Evolutionary conservation across 2,888 invertebrate genomes (phyloP).

Genomic region (Caenorhabditis doughertyi): DNA sequence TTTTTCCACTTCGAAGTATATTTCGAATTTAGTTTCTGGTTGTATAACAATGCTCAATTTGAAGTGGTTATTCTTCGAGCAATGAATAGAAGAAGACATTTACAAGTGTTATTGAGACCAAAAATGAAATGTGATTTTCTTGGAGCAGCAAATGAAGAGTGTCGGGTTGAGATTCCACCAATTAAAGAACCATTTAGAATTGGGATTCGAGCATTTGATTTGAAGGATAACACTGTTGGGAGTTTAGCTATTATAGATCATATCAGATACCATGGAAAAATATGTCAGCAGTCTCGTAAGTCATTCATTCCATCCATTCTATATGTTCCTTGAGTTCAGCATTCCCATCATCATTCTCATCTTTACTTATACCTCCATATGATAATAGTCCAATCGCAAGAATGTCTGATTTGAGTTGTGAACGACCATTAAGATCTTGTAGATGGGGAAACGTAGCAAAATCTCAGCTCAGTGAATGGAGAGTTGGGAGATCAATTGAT

Average conservation of each 20-base stretch:
- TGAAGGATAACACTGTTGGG: conserved; percentile 77
- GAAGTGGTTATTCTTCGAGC: conserved; percentile 79
- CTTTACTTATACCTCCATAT: conserved; percentile 59
- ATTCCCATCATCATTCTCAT: conserved; percentile 66
- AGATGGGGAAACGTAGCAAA: conserved; percentile 69
- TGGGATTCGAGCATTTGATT: conserved; percentile 77
- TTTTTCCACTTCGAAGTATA: neutral
- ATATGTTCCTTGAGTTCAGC: conserved; percentile 44
- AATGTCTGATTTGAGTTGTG: conserved; percentile 73
- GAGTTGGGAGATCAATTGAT: conserved; percentile 73
- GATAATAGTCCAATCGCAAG: conserved; percentile 61
- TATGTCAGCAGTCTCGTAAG: conserved; percentile 77
- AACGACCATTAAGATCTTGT: conserved; percentile 61
- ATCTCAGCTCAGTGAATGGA: conserved; percentile 71
- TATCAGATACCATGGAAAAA: conserved; percentile 76
- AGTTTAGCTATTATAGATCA: conserved; percentile 77
- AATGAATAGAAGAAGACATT: conserved; percentile 72
- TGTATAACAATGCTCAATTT: conserved; percentile 80
- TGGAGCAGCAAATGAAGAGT: conserved; percentile 65
- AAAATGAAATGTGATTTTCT: conserved; percentile 78
- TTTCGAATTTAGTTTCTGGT: conserved; percentile 82
- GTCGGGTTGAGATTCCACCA: conserved; percentile 72
- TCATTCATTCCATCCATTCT: conserved; percentile 9
- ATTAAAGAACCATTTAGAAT: conserved; percentile 80
- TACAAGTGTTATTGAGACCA: conserved; percentile 74